Percentiles rank a stretch among this genome's conserved stretches.
phyloP scores from a whole-genome alignment of 2,113 vertebrate species.

The Pituophis catenifer region DNA sequence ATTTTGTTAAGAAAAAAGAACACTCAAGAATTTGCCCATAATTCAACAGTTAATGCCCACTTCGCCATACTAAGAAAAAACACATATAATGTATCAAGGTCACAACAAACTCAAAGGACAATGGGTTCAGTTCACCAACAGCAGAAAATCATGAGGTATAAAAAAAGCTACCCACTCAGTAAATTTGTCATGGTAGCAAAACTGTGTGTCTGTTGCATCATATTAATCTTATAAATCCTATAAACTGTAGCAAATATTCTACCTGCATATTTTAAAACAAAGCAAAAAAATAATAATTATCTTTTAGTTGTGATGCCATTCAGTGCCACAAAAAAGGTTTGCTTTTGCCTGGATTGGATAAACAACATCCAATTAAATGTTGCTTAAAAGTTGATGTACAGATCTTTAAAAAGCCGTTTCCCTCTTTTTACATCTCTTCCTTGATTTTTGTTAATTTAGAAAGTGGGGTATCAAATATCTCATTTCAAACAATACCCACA shows the following conservation, averaged over 20 bases:
- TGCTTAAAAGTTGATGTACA: slow-evolving; percentile 57
- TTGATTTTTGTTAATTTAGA: slow-evolving; percentile 55
- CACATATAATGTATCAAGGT: slow-evolving; percentile 58
- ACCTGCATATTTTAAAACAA: slow-evolving; percentile 40
- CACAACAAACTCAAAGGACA: slow-evolving; percentile 59
- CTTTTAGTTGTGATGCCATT: slow-evolving; percentile 4
- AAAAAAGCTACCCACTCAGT: slow-evolving; percentile 56
- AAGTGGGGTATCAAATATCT: slow-evolving; percentile 46
- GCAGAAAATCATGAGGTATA: slow-evolving; percentile 59
- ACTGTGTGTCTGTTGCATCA: slow-evolving; percentile 30
- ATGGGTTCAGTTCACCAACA: slow-evolving; percentile 37
- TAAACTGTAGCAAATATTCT: slow-evolving; percentile 36
- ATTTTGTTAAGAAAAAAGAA: slow-evolving; percentile 40
- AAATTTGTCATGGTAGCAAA: slow-evolving; percentile 47
- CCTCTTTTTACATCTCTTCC: slow-evolving; percentile 7
- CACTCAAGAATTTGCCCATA: slow-evolving; percentile 29
- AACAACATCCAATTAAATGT: slow-evolving; percentile 45
- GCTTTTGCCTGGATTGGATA: slow-evolving; percentile 37
- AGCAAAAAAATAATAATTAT: slow-evolving; percentile 15
- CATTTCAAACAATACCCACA: slow-evolving; percentile 67
- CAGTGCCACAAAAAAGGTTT: slow-evolving; percentile 25
- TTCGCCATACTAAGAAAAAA: slow-evolving; percentile 5
- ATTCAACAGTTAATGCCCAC: slow-evolving; percentile 34
- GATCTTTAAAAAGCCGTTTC: slow-evolving; percentile 44
- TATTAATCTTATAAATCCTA: slow-evolving; percentile 42